Conservation (phyloP, 2,113 vertebrate species). For the Psammodynastes pulverulentus region DNA sequence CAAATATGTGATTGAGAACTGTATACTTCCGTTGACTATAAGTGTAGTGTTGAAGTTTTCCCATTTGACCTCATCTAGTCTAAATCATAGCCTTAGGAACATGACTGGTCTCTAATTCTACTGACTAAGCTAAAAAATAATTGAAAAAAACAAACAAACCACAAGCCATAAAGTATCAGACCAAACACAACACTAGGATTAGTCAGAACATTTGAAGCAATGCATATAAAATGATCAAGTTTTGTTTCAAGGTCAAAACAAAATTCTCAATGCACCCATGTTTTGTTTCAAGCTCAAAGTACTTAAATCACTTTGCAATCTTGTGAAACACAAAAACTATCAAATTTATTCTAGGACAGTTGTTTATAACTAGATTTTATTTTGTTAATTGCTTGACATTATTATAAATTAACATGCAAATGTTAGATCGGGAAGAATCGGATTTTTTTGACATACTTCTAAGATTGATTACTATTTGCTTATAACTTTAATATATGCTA, state of each 20-base stretch:
- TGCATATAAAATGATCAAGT: background rate
- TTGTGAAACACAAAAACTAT: background rate
- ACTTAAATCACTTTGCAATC: background rate
- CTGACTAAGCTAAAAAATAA: background rate
- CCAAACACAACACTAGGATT: background rate
- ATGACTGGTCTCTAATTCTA: background rate
- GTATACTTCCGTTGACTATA: background rate
- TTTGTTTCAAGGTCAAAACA: background rate
- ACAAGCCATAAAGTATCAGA: background rate
- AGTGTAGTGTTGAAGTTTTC: background rate
- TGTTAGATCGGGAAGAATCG: background rate
- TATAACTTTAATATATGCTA: background rate
- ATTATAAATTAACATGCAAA: background rate
- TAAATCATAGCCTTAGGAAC: background rate
- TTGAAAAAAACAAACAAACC: background rate
- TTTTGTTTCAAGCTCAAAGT: background rate
- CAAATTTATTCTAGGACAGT: background rate
- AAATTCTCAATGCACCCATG: background rate
- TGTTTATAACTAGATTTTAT: background rate
- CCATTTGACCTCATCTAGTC: background rate
- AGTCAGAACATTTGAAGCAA: background rate
- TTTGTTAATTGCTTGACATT: background rate
- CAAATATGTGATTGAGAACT: background rate
- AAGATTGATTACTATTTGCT: background rate
- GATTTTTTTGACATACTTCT: background rate